These are phyloP conservation scores for Marronus borbonicus DNA, from an alignment of 2,888 invertebrate species.

Conservation along the genomic window DNA sequence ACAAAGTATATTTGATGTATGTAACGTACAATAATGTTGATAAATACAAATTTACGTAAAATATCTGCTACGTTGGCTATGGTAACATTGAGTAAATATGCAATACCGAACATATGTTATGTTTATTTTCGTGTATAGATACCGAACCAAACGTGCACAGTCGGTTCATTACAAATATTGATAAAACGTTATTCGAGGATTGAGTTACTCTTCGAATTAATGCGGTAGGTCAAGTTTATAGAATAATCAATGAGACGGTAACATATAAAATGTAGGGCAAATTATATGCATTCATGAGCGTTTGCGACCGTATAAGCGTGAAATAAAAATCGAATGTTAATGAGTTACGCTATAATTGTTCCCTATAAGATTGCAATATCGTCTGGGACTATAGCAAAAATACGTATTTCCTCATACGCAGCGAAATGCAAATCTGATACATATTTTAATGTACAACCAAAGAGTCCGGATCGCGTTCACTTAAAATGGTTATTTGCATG, in stretches of 20 bases:
- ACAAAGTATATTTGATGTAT: no score
- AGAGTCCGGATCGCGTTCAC: neutral
- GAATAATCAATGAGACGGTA: neutral
- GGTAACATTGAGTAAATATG: no score
- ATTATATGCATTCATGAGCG: neutral
- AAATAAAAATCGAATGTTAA: slow-evolving; percentile 2
- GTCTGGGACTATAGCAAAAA: neutral
- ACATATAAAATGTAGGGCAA: neutral
- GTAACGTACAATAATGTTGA: no score
- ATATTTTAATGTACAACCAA: slow-evolving; percentile 2
- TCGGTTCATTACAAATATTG: neutral
- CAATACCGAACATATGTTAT: neutral
- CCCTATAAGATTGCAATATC: neutral
- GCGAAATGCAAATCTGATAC: slow-evolving; percentile 4
- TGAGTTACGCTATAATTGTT: neutral
- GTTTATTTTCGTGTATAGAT: neutral
- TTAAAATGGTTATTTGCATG: slow-evolving; percentile 4
- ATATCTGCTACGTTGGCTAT: no score
- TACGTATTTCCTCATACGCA: neutral
- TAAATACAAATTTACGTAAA: no score
- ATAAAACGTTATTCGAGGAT: neutral
- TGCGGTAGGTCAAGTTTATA: neutral
- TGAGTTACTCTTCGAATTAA: neutral
- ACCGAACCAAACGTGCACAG: neutral
- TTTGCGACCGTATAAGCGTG: neutral